Conservation (phyloP, 2,888 invertebrate species). For the Hypomecis punctinalis region DNA sequence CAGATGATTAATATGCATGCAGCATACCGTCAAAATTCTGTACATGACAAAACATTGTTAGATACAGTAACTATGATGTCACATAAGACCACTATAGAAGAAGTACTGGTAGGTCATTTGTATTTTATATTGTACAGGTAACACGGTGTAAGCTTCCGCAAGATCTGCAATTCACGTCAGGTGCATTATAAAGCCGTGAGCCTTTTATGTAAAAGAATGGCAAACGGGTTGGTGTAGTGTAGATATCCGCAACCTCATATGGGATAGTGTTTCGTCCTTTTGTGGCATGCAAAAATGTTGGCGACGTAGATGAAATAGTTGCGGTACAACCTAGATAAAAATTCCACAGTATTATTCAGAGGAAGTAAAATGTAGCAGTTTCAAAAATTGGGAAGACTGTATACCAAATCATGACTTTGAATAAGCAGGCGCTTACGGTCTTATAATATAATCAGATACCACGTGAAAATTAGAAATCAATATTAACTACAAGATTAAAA, state of each 20-base stretch:
- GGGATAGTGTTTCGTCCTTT: slow-evolving; percentile 32
- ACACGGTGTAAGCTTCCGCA: slow-evolving; percentile 22
- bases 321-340: slow-evolving; percentile 4
- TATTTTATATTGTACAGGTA: not conserved
- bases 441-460: too few species aligned
- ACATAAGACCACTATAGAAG: not conserved
- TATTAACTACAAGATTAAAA: too few species aligned
- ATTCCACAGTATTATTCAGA: slow-evolving; percentile 4
- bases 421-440: too few species aligned
- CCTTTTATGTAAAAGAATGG: slow-evolving; percentile 37
- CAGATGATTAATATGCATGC: too few species aligned
- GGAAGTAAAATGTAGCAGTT: not conserved
- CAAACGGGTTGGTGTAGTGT: slow-evolving; percentile 31
- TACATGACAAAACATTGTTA: too few species aligned
- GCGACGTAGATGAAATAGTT: slow-evolving; percentile 17
- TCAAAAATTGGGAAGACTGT: too few species aligned
- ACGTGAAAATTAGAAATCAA: too few species aligned
- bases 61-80: too few species aligned
- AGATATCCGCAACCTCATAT: slow-evolving; percentile 36
- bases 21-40: too few species aligned
- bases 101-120: not conserved
- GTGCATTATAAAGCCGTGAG: slow-evolving; percentile 25
- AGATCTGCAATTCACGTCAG: slow-evolving; percentile 36
- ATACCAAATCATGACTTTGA: too few species aligned
- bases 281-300: slow-evolving; percentile 27